Base-by-base conservation (phyloP, 2,113 vertebrate genomes). In the Oenanthe oenanthe region DNA sequence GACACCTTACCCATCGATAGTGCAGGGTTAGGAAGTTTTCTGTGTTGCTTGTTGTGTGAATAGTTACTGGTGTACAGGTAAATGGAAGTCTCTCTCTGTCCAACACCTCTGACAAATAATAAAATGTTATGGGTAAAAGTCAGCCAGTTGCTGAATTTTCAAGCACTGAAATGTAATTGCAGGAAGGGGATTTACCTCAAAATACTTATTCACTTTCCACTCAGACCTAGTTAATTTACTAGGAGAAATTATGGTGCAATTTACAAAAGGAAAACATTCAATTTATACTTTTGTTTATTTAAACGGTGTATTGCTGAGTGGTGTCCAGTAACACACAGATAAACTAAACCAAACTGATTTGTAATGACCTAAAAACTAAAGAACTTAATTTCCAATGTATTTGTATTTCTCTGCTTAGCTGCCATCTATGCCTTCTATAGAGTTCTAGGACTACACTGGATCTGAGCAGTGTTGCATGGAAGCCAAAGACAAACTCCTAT, bases 261-360 rank as follows among this genome's bases (percentile, higher is more conserved):
- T 94, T 88, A 66, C 21, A 56, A 65, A 81, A 79, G 47, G 45
- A 79, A 95, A 88, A 53, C 53, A 54, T 62, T 71, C 66, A 17
- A 75, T 92, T 95, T 91, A 11, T 81, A 57, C 87, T 66, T 93
- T 31, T 93, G 20, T 85, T 80, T 88, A 85, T 88, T 82, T 85
- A n/a, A 78, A 72, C 12, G 32, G 40, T 29, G 25, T 53, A 57
- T 82, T 79, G 36, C 53, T 82, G 62, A 29, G 32, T 75, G 68
- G 65, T 65, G 29, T 95, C 76, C 67, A 65, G 50, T 80, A 90
- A 84, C 31, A 25, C 63, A 88, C 10, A 89, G 62, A 90, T 63
- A 90, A 88, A 86, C 61, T 25, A 88, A 87, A 67, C 28, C 53
- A n/a, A 51, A 78, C 47, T 85, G 10, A 72, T 57, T 89, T 47